Conservation (phyloP, 2,113 vertebrate species). For the Phylloscopus trochilus region DNA sequence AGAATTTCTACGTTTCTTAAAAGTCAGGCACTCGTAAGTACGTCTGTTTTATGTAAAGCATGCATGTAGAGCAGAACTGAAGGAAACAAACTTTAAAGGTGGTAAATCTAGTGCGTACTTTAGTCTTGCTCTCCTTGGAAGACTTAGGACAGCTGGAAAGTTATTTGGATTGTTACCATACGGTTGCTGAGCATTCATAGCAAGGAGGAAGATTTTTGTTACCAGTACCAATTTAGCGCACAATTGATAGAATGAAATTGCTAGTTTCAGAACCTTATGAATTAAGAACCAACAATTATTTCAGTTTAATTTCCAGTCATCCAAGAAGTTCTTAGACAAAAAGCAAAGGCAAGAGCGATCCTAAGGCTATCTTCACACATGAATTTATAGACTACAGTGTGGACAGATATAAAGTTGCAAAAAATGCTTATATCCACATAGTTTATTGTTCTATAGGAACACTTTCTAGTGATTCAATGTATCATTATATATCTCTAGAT, state of each 20-base stretch:
- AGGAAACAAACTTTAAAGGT: not conserved
- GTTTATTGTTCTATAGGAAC: not conserved
- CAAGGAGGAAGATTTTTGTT: not conserved
- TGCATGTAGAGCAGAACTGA: not conserved
- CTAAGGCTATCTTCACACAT: not conserved
- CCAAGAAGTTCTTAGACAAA: not conserved
- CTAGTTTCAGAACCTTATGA: not conserved
- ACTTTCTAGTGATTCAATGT: not conserved
- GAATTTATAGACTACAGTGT: not conserved
- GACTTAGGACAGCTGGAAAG: not conserved
- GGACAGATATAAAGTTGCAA: not conserved
- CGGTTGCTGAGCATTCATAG: not conserved
- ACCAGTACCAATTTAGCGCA: not conserved
- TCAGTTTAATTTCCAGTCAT: not conserved
- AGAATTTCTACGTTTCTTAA: not conserved
- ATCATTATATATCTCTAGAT: not conserved
- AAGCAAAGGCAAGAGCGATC: not conserved
- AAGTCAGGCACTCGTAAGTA: not conserved
- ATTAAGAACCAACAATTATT: not conserved
- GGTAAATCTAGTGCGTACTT: not conserved
- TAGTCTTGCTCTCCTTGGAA: not conserved
- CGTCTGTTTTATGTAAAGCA: not conserved
- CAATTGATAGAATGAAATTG: not conserved
- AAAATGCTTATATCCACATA: not conserved
- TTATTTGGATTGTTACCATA: not conserved